Percentiles rank a stretch among this genome's conserved stretches.
phyloP scores from a whole-genome alignment of 1,140 invertebrate genomes.

The Lutraria rhynchaena region DNA sequence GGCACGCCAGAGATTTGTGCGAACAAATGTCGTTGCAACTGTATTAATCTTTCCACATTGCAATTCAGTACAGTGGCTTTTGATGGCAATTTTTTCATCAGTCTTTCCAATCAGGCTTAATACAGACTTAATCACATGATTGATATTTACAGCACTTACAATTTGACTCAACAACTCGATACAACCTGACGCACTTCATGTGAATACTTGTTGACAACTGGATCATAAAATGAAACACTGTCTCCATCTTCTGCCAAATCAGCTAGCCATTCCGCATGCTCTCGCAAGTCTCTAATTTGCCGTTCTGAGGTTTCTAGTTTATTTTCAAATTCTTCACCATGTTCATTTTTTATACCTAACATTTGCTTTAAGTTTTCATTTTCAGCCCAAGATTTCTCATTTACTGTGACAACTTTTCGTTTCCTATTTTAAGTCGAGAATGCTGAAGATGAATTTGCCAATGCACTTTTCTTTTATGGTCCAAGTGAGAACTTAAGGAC shows the following conservation, averaged over 20 bases:
- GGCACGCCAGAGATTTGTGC: slow-evolving; percentile 42
- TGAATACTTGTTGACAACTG: background rate
- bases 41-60: slow-evolving; percentile 44
- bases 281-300: too few species aligned
- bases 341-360: too few species aligned
- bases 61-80: slow-evolving; percentile 41
- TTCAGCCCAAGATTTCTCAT: too few species aligned
- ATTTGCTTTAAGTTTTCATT: too few species aligned
- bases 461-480: too few species aligned
- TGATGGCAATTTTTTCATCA: background rate
- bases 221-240: slow-evolving; percentile 25
- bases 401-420: too few species aligned
- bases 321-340: too few species aligned
- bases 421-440: too few species aligned
- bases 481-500: too few species aligned
- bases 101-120: slow-evolving; percentile 25
- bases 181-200: slow-evolving; percentile 38
- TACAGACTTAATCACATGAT: slow-evolving; percentile 8
- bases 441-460: too few species aligned
- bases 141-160: slow-evolving; percentile 30
- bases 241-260: slow-evolving; percentile 16
- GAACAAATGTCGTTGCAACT: slow-evolving; percentile 41
- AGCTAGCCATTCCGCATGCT: slow-evolving; percentile 32
- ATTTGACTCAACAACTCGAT: slow-evolving; percentile 18
- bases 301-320: too few species aligned